Evolutionary conservation across 2,888 invertebrate genomes (phyloP).

Genomic region (Hypolimnas misippus): DNA sequence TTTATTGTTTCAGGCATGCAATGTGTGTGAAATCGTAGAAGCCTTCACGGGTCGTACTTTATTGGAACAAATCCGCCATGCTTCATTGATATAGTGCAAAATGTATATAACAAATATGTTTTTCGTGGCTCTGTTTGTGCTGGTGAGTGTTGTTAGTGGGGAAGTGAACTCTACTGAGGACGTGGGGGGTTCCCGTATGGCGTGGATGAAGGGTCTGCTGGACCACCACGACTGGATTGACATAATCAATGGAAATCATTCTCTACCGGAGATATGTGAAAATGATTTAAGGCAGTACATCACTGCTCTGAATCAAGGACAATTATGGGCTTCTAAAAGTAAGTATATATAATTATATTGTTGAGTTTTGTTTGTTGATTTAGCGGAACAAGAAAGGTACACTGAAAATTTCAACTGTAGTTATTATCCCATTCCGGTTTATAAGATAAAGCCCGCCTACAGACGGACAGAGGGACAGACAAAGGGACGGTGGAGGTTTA

Average conservation of each 20-base stretch:
- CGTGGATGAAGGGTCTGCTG: slow-evolving; percentile 86
- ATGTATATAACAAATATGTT: slow-evolving; percentile 53
- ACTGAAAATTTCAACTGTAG: too few species aligned
- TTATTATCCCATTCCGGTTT: too few species aligned
- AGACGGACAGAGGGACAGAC: too few species aligned
- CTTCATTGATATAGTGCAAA: slow-evolving; percentile 42
- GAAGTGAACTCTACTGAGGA: slow-evolving; percentile 60
- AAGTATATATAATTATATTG: slow-evolving; percentile 64
- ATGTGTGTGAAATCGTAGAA: slow-evolving; percentile 42
- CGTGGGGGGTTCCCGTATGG: slow-evolving; percentile 72
- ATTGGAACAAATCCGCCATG: slow-evolving; percentile 41
- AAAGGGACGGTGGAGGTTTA: too few species aligned
- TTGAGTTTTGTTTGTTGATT: too few species aligned
- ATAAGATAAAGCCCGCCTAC: too few species aligned
- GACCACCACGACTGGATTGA: slow-evolving; percentile 86
- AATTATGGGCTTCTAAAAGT: slow-evolving; percentile 92
- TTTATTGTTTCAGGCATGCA: slow-evolving; percentile 42
- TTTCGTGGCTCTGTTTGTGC: slow-evolving; percentile 61
- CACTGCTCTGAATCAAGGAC: slow-evolving; percentile 85
- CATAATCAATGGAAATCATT: slow-evolving; percentile 74
- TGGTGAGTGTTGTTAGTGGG: slow-evolving; percentile 73
- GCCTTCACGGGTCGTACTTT: slow-evolving; percentile 39
- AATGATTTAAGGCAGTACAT: slow-evolving; percentile 82
- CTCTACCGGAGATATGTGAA: slow-evolving; percentile 74
- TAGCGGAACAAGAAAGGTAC: too few species aligned